Evolutionary conservation across 2,797 vertebrate species (phyloP).

Genomic region (Neostethus bicornis): DNA sequence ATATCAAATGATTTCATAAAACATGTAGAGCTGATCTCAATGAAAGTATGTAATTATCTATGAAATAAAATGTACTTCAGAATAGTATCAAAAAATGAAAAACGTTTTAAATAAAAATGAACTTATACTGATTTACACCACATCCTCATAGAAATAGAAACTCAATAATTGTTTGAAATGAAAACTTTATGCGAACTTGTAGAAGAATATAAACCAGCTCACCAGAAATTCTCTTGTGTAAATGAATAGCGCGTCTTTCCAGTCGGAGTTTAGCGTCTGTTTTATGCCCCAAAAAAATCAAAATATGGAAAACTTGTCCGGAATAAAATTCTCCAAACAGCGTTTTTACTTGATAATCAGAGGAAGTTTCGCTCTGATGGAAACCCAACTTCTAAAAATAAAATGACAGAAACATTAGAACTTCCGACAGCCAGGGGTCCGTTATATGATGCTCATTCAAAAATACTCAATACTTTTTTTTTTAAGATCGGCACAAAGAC

Average conservation of each 20-base stretch:
- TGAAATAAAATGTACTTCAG: no score
- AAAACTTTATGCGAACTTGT: slow-evolving; percentile 17
- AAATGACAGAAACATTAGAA: slow-evolving; percentile 27
- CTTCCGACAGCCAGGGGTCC: slow-evolving; percentile 31
- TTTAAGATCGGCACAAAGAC: not conserved
- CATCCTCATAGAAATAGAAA: not conserved
- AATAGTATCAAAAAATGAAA: no score
- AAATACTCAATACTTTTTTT: not conserved
- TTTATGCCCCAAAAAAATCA: slow-evolving; percentile 36
- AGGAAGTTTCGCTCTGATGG: slow-evolving; percentile 39
- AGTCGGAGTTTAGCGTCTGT: slow-evolving; percentile 1
- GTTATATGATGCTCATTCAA: slow-evolving; percentile 8
- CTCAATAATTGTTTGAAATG: slow-evolving; percentile 1
- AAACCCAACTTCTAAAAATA: slow-evolving; percentile 22
- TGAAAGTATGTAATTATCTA: no score
- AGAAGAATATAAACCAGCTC: slow-evolving; percentile 17
- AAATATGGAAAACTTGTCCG: slow-evolving; percentile 29
- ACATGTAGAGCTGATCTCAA: no score
- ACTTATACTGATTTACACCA: no score
- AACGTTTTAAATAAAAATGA: no score
- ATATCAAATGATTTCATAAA: no score
- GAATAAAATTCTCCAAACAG: slow-evolving; percentile 22
- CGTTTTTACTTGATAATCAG: slow-evolving; percentile 15
- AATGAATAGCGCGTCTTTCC: not conserved
- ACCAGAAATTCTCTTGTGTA: slow-evolving; percentile 14